These are phyloP conservation scores for Podarcis siculus DNA, from an alignment of 2,797 vertebrate species.

Conservation along the genomic window DNA sequence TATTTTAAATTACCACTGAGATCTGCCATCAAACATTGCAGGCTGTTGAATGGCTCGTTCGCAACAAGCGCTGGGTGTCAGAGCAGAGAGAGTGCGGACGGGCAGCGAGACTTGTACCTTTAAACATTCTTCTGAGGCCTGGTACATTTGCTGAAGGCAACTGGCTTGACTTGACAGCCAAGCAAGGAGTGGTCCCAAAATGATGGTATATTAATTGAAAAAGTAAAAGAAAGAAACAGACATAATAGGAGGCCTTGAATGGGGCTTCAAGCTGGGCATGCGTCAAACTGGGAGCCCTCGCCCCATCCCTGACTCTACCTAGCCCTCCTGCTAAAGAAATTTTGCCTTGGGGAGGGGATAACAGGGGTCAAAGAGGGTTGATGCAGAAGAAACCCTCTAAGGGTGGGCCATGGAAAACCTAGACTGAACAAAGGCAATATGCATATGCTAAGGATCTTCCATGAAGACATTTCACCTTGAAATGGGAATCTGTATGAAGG, in stretches of 20 bases:
- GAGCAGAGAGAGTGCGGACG: neutral
- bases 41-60: constrained; percentile 58
- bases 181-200: neutral
- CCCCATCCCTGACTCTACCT: neutral
- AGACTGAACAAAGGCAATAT: neutral
- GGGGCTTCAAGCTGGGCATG: neutral
- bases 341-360: too few species aligned
- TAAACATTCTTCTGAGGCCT: neutral
- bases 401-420: neutral
- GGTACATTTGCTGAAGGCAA: neutral
- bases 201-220: neutral
- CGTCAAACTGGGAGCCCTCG: neutral
- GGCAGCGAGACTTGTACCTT: neutral
- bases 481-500: too few species aligned
- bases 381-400: neutral
- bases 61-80: constrained; percentile 32
- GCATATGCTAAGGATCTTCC: neutral
- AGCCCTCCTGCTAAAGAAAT: neutral
- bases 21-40: constrained; percentile 66
- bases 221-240: too few species aligned
- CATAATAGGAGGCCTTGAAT: neutral
- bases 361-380: neutral
- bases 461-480: neutral
- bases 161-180: neutral
- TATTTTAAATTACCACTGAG: constrained; percentile 66